Conservation (phyloP, 1,140 invertebrate genomes). For the Ceratosolen fusciceps region DNA sequence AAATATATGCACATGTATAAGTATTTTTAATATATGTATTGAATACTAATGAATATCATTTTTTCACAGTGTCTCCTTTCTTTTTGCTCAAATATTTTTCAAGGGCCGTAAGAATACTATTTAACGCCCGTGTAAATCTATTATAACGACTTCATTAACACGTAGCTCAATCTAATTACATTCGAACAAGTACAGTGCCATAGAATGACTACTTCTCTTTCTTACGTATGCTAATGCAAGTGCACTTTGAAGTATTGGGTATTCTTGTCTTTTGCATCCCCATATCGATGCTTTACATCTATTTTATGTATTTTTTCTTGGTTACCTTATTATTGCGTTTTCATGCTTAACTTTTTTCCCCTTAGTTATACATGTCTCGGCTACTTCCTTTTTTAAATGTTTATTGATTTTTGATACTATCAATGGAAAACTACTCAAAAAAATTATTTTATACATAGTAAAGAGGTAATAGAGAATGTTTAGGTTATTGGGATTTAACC, state of each 20-base stretch:
- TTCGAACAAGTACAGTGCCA: not conserved
- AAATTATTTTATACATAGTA: no score
- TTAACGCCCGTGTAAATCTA: not conserved
- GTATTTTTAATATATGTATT: not conserved
- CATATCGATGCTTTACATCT: constrained; percentile 6
- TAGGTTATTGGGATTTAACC: no score
- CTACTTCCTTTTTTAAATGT: not conserved
- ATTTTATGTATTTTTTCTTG: not conserved
- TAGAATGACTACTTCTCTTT: constrained; percentile 10
- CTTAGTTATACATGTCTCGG: no score
- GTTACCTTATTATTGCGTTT: not conserved
- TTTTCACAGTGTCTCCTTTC: not conserved
- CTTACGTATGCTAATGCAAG: not conserved
- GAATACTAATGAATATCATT: constrained; percentile 14
- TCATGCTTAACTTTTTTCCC: not conserved
- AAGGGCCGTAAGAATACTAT: not conserved
- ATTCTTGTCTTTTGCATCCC: not conserved
- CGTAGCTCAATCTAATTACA: constrained; percentile 41
- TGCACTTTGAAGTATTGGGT: not conserved
- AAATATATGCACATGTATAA: no score
- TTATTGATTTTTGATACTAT: not conserved
- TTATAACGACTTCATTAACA: constrained; percentile 46
- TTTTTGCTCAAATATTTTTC: not conserved
- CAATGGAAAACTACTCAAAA: not conserved
- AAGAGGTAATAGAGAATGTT: no score